These are phyloP conservation scores for Pseudonaja textilis DNA, from an alignment of 2,113 vertebrate genomes.

Conservation along the genomic window DNA sequence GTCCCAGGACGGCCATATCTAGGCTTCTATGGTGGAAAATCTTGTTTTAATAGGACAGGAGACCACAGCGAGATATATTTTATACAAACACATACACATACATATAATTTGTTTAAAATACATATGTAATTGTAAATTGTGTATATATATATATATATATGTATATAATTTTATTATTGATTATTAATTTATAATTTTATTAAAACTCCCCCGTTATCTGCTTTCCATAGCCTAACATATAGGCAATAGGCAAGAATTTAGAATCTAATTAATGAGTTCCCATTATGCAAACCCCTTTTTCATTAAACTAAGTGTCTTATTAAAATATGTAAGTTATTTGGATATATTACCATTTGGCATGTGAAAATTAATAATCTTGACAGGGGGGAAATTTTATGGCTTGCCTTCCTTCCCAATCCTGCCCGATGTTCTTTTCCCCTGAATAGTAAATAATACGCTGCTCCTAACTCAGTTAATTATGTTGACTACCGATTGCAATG, in stretches of 20 bases:
- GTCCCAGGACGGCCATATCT: neutral
- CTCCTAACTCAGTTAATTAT: slow-evolving; percentile 34
- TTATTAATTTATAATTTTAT: neutral
- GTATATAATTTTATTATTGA: neutral
- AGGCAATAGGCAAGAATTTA: slow-evolving; percentile 42
- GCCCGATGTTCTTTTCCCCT: slow-evolving; percentile 2
- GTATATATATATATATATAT: too few species aligned
- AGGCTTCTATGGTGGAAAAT: neutral
- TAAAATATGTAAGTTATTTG: slow-evolving; percentile 39
- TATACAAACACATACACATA: neutral
- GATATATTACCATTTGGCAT: slow-evolving; percentile 11
- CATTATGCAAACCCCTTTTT: slow-evolving; percentile 62
- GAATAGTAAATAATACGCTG: slow-evolving; percentile 12
- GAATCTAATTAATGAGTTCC: slow-evolving; percentile 60
- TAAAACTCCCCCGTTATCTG: neutral
- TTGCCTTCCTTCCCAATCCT: neutral
- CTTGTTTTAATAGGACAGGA: neutral
- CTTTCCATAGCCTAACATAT: slow-evolving; percentile 11
- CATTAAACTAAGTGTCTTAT: slow-evolving; percentile 68
- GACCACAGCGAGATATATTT: neutral
- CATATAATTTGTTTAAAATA: neutral
- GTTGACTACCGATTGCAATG: slow-evolving; percentile 15
- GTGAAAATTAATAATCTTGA: slow-evolving; percentile 19
- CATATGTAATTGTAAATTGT: neutral
- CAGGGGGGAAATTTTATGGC: neutral